These are phyloP conservation scores for Octodonta nipae DNA, from an alignment of 2,888 invertebrate genomes.

Conservation along the genomic window DNA sequence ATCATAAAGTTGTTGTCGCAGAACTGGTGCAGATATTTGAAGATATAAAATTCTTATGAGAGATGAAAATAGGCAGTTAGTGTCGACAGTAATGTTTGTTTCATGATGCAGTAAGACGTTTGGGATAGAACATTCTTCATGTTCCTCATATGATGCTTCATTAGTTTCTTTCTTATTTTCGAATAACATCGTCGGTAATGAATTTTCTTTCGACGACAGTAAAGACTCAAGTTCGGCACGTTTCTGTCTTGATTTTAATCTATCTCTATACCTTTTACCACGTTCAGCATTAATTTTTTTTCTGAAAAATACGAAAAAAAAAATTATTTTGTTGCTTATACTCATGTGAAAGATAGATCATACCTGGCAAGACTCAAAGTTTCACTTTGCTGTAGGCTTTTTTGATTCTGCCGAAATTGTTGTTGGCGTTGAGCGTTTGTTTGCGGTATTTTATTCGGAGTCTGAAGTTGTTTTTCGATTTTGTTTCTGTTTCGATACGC, in stretches of 20 bases:
- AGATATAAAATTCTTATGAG: slow-evolving; percentile 5
- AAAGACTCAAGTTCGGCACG: background rate
- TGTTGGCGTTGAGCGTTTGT: slow-evolving; percentile 3
- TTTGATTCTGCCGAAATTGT: background rate
- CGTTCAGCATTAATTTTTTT: background rate
- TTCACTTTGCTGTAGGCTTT: background rate
- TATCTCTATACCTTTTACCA: background rate
- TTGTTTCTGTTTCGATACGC: background rate
- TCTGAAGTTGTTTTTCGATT: background rate
- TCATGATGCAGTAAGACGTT: slow-evolving; percentile 1
- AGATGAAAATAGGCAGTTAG: slow-evolving; percentile 3
- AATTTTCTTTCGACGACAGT: background rate
- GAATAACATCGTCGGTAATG: background rate
- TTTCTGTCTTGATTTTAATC: background rate
- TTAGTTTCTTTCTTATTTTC: background rate
- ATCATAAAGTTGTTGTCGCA: background rate
- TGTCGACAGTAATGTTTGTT: slow-evolving; percentile 3
- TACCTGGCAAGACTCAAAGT: background rate
- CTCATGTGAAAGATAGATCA: background rate
- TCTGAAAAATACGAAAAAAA: background rate
- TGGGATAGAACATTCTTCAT: slow-evolving; percentile 1
- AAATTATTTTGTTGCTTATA: background rate
- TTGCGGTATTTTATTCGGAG: background rate
- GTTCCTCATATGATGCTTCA: slow-evolving; percentile 1
- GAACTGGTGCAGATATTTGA: background rate